These are phyloP conservation scores for Nomada fucata DNA, from an alignment of 2,888 invertebrate species.

Conservation along the genomic window DNA sequence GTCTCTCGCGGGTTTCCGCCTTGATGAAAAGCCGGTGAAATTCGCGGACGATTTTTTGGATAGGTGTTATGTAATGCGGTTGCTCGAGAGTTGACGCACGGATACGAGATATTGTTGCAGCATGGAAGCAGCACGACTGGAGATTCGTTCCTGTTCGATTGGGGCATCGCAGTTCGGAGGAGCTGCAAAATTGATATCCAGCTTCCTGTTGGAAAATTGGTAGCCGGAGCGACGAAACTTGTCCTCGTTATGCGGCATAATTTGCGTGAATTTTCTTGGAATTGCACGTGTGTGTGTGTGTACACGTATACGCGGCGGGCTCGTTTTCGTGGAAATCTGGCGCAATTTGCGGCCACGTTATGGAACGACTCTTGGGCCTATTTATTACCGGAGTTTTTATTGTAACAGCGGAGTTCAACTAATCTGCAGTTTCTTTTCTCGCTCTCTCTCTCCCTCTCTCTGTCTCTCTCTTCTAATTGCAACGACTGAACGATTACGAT, in stretches of 20 bases:
- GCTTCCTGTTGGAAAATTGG: neutral
- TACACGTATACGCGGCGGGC: neutral
- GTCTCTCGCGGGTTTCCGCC: neutral
- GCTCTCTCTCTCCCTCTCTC: no score
- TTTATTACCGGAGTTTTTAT: neutral
- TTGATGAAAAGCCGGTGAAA: constrained; percentile 11
- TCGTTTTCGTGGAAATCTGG: constrained; percentile 4
- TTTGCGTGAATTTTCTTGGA: constrained; percentile 15
- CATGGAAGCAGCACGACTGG: no score
- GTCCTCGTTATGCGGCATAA: neutral
- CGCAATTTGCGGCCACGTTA: constrained; percentile 31
- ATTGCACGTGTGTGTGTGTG: neutral
- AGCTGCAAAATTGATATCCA: neutral
- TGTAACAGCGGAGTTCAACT: neutral
- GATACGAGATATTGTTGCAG: no score
- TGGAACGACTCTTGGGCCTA: constrained; percentile 17
- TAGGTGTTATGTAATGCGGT: neutral
- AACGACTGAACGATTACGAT: no score
- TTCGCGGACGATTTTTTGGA: neutral
- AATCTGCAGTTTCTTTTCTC: neutral
- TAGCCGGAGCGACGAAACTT: neutral
- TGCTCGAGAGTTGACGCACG: no score
- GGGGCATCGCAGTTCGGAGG: no score
- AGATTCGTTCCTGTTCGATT: no score
- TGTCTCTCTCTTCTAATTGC: no score